Conservation (phyloP, 2,888 invertebrate genomes). For the Pyrocoelia pectoralis region DNA sequence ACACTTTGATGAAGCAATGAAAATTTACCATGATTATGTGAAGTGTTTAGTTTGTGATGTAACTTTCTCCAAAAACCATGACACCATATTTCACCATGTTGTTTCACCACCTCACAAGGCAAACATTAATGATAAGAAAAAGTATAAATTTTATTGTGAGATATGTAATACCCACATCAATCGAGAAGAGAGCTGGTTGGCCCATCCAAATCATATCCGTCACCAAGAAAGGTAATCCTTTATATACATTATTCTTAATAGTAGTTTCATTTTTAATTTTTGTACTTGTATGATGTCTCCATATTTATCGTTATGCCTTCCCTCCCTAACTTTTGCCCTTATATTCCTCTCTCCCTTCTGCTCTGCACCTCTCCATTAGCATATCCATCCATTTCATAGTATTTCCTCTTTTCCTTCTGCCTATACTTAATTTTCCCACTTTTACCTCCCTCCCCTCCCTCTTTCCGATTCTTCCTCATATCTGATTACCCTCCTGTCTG, state of each 20-base stretch:
- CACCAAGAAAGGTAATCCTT: background rate
- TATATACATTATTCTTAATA: background rate
- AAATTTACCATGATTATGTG: background rate
- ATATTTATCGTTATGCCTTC: too few relatives aligned
- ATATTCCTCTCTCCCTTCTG: too few relatives aligned
- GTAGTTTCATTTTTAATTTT: too few relatives aligned
- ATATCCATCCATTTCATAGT: too few relatives aligned
- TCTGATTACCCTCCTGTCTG: too few relatives aligned
- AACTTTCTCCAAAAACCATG: background rate
- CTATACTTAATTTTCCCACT: too few relatives aligned
- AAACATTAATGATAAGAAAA: background rate
- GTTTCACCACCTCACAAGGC: background rate
- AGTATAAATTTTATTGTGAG: slow-evolving; percentile 6
- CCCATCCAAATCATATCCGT: background rate
- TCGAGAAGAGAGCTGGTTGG: background rate
- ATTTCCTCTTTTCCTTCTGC: too few relatives aligned
- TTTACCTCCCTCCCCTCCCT: too few relatives aligned
- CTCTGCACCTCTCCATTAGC: too few relatives aligned
- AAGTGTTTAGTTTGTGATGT: background rate
- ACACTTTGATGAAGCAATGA: background rate
- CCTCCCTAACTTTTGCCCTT: too few relatives aligned
- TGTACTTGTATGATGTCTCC: too few relatives aligned
- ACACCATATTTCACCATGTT: background rate
- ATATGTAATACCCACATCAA: slow-evolving; percentile 2
- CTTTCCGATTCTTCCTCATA: too few relatives aligned